These are phyloP conservation scores for Acleris holmiana DNA, from an alignment of 2,888 invertebrate species.

Conservation along the genomic window DNA sequence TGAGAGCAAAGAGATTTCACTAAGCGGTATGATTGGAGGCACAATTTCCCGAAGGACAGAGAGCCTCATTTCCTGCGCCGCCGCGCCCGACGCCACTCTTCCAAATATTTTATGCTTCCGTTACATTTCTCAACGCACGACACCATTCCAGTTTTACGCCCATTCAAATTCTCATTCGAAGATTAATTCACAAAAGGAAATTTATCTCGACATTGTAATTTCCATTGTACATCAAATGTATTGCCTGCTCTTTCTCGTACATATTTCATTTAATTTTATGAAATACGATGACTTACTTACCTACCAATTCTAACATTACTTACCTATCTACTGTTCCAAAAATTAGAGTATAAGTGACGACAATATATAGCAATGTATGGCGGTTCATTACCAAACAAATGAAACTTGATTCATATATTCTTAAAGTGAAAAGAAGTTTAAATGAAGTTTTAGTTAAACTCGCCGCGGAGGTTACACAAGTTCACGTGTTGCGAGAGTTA, in stretches of 20 bases:
- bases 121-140: conserved; percentile 73
- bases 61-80: conserved; percentile 79
- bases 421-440: conserved; percentile 7
- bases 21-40: conserved; percentile 78
- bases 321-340: no score
- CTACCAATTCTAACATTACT: no score
- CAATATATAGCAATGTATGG: no score
- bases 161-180: conserved; percentile 57
- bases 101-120: conserved; percentile 79
- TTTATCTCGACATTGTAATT: conserved; percentile 30
- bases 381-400: no score
- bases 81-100: conserved; percentile 57
- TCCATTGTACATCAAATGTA: conserved; percentile 20
- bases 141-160: conserved; percentile 58
- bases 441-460: conserved; percentile 20
- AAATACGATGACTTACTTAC: no score
- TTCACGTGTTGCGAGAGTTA: conserved; percentile 56
- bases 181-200: conserved; percentile 36
- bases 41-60: conserved; percentile 80
- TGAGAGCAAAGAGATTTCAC: conserved; percentile 71
- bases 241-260: no score
- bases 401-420: background rate
- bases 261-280: no score
- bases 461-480: conserved; percentile 42
- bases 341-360: no score